phyloP scores from a whole-genome alignment of 1,140 invertebrate species.

The Bombus vancouverensis region DNA sequence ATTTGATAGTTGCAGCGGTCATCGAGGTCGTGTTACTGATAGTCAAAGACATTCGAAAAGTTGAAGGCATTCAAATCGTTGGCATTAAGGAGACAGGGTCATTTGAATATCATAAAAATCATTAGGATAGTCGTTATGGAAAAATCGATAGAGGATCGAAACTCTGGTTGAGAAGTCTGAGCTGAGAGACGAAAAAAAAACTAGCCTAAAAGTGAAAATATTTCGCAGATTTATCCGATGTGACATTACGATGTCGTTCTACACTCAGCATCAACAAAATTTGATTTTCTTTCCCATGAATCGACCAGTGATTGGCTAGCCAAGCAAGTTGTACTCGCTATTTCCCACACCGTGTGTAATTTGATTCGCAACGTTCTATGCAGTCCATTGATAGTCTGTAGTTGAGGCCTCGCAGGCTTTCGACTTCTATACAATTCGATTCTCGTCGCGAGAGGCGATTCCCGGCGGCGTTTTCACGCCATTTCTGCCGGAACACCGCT shows the following conservation, averaged over 20 bases:
- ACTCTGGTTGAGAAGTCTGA: too few relatives aligned
- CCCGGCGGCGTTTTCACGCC: constrained; percentile 13
- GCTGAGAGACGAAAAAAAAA: too few relatives aligned
- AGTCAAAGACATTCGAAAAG: not conserved
- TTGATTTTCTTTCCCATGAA: constrained; percentile 68
- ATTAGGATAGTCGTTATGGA: too few relatives aligned
- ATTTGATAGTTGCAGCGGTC: not conserved
- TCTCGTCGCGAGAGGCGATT: constrained; percentile 28
- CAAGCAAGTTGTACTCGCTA: constrained; percentile 50
- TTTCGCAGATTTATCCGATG: not conserved
- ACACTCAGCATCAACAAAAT: constrained; percentile 55
- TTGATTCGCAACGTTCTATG: constrained; percentile 55
- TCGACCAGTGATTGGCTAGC: constrained; percentile 65
- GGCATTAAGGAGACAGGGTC: too few relatives aligned
- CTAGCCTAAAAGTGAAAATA: not conserved
- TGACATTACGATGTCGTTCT: constrained; percentile 47
- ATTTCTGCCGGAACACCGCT: not conserved
- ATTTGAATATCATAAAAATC: too few relatives aligned
- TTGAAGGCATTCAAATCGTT: too few relatives aligned
- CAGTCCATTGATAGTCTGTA: constrained; percentile 58
- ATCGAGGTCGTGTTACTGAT: not conserved
- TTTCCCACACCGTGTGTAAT: constrained; percentile 47
- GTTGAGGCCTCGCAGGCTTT: constrained; percentile 39
- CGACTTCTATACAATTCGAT: constrained; percentile 64
- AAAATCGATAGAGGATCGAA: too few relatives aligned